Percentiles rank a stretch among this genome's conserved stretches.
phyloP scores from a whole-genome alignment of 35 echinoderm and acorn worm genomes.

The Nesometra sesokonis region DNA sequence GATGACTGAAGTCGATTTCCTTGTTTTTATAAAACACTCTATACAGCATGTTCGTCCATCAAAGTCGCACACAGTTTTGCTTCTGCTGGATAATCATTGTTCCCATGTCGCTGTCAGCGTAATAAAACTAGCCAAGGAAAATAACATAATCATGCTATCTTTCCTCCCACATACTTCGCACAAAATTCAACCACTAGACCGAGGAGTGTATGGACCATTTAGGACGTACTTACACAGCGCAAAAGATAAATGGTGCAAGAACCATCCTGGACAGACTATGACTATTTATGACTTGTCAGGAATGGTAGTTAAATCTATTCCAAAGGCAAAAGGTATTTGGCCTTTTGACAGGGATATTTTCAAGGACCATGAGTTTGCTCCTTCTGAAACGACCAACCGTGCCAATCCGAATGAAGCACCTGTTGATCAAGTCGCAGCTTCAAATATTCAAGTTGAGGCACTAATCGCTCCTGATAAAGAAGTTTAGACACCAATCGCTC shows the following conservation, averaged over 20 bases:
- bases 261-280: conserved; percentile 1
- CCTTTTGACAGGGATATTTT: background rate
- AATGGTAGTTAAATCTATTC: background rate
- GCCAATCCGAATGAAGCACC: background rate
- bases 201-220: conserved; percentile 5
- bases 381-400: background rate
- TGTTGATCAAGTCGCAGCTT: background rate
- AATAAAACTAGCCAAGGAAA: background rate
- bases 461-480: no score
- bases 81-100: background rate
- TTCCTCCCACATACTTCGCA: background rate
- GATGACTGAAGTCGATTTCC: conserved; percentile 24
- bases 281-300: background rate
- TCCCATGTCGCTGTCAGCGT: background rate
- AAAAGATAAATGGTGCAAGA: background rate
- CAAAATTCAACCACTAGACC: background rate
- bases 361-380: background rate
- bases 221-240: background rate
- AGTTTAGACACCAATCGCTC: no score
- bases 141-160: background rate
- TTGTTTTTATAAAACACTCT: conserved; percentile 14
- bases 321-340: background rate
- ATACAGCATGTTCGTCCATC: background rate
- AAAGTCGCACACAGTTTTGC: background rate
- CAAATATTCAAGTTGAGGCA: no score